Percentiles rank a stretch among this genome's conserved stretches.
phyloP scores from a whole-genome alignment of 2,113 vertebrate genomes.

The Phyllopteryx taeniolatus region DNA sequence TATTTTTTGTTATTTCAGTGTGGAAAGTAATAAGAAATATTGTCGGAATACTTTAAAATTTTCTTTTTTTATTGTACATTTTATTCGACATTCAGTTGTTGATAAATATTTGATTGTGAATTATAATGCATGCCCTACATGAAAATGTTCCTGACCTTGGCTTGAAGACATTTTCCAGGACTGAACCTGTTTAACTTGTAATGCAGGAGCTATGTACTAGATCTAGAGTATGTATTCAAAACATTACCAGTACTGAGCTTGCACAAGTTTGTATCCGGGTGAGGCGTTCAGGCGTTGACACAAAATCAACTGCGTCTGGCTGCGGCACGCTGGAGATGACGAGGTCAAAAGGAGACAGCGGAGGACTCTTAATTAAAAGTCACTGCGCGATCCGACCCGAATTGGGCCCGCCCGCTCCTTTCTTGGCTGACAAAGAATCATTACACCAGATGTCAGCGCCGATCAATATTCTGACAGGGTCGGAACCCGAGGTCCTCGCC shows the following conservation, averaged over 20 bases:
- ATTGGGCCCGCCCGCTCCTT: conserved; percentile 63
- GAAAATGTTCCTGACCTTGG: background rate
- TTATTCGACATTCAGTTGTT: background rate
- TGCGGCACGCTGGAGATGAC: conserved; percentile 26
- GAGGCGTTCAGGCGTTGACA: conserved; percentile 21
- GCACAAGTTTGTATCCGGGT: background rate
- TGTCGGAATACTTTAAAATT: background rate
- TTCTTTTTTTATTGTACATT: background rate
- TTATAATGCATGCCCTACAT: background rate
- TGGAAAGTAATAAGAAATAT: background rate
- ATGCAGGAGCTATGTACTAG: background rate
- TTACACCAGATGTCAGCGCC: conserved; percentile 70
- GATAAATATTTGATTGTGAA: background rate
- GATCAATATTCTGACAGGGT: conserved; percentile 77
- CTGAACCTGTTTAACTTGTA: conserved; percentile 3
- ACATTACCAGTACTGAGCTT: background rate
- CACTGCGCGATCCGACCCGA: conserved; percentile 53
- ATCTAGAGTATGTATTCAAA: background rate
- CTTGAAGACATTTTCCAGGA: background rate
- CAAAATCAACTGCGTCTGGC: conserved; percentile 23
- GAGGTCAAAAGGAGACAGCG: conserved; percentile 59
- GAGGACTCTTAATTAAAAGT: conserved; percentile 70
- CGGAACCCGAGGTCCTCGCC: conserved; percentile 56
- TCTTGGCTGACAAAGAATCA: conserved; percentile 72
- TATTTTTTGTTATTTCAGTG: background rate